phyloP scores from a whole-genome alignment of 2,888 invertebrate species.

The Hybos culiciformis region DNA sequence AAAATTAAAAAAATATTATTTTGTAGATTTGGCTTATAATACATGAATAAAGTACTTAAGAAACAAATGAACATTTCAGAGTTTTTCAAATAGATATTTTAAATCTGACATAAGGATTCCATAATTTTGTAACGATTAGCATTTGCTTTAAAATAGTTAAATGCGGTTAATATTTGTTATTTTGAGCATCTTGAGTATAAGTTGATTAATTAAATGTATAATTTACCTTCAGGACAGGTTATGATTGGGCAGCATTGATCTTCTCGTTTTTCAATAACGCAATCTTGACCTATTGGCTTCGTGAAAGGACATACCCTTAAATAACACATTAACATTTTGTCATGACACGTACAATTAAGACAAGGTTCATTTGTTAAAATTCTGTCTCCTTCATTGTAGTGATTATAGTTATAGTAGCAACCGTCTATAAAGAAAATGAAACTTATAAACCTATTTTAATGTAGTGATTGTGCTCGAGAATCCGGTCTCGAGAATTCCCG shows the following conservation, averaged over 20 bases:
- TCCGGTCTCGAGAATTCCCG: too few species aligned
- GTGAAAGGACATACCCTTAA: constrained; percentile 86
- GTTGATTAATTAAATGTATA: too few species aligned
- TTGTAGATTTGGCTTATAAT: not conserved
- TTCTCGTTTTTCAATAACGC: constrained; percentile 74
- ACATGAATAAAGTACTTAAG: not conserved
- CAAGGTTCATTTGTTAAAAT: constrained; percentile 92
- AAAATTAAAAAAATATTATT: too few species aligned
- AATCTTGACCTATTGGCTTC: constrained; percentile 84
- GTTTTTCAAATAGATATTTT: too few species aligned
- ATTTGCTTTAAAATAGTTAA: too few species aligned
- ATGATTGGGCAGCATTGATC: constrained; percentile 90
- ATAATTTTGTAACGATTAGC: too few species aligned
- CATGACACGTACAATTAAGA: constrained; percentile 89
- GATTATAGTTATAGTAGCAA: constrained; percentile 89
- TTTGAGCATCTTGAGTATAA: too few species aligned
- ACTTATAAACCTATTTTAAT: too few species aligned
- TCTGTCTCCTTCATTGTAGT: constrained; percentile 83
- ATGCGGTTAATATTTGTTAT: too few species aligned
- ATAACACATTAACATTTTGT: constrained; percentile 91
- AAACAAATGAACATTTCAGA: too few species aligned
- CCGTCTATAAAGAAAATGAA: constrained; percentile 42
- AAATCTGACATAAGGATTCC: too few species aligned
- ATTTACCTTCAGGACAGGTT: constrained; percentile 83
- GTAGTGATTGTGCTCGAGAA: too few species aligned